Conservation (phyloP, 2,888 invertebrate genomes). For the Spodoptera littoralis region DNA sequence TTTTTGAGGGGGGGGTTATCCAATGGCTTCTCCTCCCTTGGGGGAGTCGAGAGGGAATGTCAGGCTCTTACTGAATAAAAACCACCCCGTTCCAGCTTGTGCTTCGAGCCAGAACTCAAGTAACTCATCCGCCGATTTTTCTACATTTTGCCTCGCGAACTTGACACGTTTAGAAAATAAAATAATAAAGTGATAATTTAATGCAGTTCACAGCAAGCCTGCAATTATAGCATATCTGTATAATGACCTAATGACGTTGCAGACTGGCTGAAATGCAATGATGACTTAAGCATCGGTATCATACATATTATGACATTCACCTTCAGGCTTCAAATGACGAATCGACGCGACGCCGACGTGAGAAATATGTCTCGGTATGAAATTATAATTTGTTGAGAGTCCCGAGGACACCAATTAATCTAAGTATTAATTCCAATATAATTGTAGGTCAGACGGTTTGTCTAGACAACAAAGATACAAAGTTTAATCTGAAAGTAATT, state of each 20-base stretch:
- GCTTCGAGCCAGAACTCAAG: no score
- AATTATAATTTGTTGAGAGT: not conserved
- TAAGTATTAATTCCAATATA: slow-evolving; percentile 7
- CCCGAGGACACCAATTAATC: slow-evolving; percentile 18
- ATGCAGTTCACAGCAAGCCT: slow-evolving; percentile 10
- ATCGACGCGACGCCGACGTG: slow-evolving; percentile 22
- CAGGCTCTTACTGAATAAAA: no score
- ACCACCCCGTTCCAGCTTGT: no score
- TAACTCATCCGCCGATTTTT: no score
- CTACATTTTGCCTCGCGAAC: slow-evolving; percentile 7
- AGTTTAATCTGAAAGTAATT: no score
- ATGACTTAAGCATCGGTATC: slow-evolving; percentile 47
- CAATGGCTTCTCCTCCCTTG: no score
- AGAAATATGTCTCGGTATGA: slow-evolving; percentile 11
- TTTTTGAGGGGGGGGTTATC: no score
- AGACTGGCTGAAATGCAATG: slow-evolving; percentile 26
- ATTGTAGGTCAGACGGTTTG: not conserved
- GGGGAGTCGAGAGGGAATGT: no score
- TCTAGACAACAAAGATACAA: not conserved
- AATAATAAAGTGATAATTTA: slow-evolving; percentile 30
- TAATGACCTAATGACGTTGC: slow-evolving; percentile 32
- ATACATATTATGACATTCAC: slow-evolving; percentile 28
- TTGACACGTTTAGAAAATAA: not conserved
- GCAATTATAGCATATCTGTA: slow-evolving; percentile 25
- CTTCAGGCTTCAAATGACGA: slow-evolving; percentile 19